A percentile compares a stretch with the other conserved stretches of the same genome.
phyloP scores from a whole-genome alignment of 2,888 invertebrate genomes.

The Papilio protenor region DNA sequence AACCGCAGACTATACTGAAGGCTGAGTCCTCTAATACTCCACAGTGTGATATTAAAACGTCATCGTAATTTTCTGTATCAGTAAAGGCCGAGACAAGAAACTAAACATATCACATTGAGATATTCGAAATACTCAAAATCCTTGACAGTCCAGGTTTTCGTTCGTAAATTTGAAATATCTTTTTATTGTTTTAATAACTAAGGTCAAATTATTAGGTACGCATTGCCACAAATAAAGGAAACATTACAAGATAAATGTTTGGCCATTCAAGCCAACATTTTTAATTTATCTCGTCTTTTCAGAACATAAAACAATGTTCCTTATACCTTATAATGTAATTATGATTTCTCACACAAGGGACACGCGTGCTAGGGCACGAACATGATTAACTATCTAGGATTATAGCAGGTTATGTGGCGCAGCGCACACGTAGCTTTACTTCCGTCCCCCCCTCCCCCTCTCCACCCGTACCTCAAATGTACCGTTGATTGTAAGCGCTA shows the following conservation, averaged over 20 bases:
- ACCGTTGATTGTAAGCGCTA: conserved; percentile 57
- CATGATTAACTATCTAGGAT: conserved; percentile 15
- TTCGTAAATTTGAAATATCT: no score
- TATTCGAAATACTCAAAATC: no score
- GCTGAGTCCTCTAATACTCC: not conserved
- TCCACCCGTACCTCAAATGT: conserved; percentile 45
- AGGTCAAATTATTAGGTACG: not conserved
- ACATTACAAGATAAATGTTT: not conserved
- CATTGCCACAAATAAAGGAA: not conserved
- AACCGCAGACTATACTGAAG: not conserved
- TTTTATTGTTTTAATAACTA: not conserved
- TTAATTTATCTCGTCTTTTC: no score
- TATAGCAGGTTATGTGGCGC: conserved; percentile 27
- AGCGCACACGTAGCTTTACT: conserved; percentile 43
- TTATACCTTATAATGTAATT: no score
- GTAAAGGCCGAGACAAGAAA: no score
- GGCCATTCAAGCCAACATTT: no score
- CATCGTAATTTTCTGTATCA: not conserved
- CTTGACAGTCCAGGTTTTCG: no score
- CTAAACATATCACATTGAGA: no score
- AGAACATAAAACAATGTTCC: no score
- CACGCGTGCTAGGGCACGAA: not conserved
- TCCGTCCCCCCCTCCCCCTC: conserved; percentile 49
- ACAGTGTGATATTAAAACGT: not conserved
- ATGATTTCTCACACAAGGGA: no score